phyloP scores from a whole-genome alignment of 2,113 vertebrate genomes.

The Myotis yumanensis region DNA sequence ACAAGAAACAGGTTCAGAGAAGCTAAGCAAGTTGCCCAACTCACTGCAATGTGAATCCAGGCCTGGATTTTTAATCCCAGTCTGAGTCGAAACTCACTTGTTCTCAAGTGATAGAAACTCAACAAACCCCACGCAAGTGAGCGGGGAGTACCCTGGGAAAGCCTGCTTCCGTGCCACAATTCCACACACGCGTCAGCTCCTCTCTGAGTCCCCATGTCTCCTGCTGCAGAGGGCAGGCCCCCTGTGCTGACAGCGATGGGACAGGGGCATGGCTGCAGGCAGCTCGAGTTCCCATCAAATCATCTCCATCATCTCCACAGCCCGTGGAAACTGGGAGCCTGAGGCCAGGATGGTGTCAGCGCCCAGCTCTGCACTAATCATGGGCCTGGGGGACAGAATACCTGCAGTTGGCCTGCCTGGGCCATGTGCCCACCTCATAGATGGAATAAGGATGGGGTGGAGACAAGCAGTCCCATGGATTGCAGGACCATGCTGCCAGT shows the following conservation, averaged over 20 bases:
- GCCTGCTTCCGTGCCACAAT: not conserved
- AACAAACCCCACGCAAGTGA: not conserved
- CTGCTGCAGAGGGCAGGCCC: not conserved
- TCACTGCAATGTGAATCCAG: not conserved
- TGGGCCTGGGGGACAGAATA: rapidly evolving
- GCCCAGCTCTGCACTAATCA: not conserved
- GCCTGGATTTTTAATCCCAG: not conserved
- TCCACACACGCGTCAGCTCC: not conserved
- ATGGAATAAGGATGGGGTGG: not conserved
- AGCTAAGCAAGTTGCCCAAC: not conserved
- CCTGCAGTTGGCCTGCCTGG: not conserved
- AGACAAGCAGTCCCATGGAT: not conserved
- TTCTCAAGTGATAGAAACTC: not conserved
- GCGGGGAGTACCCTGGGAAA: not conserved
- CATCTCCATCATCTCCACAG: not conserved
- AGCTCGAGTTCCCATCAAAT: not conserved
- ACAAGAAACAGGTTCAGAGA: not conserved
- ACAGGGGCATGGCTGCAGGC: no score
- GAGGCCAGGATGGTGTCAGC: not conserved
- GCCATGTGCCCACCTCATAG: not conserved
- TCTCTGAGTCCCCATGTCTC: not conserved
- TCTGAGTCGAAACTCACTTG: not conserved
- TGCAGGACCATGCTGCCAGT: not conserved
- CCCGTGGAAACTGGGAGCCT: not conserved
- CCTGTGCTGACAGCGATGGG: not conserved